Evolutionary conservation across 92 coral and sea anemone genomes (phyloP).

Genomic region (Zoanthus sociatus): DNA sequence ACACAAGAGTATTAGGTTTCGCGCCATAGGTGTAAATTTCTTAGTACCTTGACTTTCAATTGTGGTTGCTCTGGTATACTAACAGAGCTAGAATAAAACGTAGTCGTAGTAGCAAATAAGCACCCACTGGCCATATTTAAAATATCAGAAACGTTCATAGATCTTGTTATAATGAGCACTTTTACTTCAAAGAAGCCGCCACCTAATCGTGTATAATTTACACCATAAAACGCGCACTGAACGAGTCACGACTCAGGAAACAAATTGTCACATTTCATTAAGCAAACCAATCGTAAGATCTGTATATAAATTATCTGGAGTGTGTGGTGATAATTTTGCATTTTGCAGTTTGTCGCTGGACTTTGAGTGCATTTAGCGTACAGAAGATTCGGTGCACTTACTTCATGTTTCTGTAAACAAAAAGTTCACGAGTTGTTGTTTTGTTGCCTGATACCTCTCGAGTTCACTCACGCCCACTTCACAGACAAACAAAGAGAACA

Average conservation of each 20-base stretch:
- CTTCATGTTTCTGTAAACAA: constrained; percentile 42
- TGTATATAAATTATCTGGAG: constrained; percentile 63
- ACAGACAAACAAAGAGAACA: constrained; percentile 67
- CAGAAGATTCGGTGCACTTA: constrained; percentile 12
- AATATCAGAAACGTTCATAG: constrained; percentile 58
- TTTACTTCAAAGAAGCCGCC: constrained; percentile 88
- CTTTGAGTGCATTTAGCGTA: constrained; percentile 36
- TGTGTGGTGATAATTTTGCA: constrained; percentile 46
- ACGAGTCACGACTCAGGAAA: constrained; percentile 93
- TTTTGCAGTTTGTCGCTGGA: constrained; percentile 44
- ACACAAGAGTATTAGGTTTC: constrained; percentile 43
- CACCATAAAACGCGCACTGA: constrained; percentile 78
- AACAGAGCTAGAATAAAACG: background rate
- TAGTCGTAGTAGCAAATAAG: background rate
- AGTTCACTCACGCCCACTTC: constrained; percentile 80
- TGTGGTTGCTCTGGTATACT: constrained; percentile 33
- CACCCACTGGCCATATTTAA: constrained; percentile 53
- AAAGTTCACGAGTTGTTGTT: constrained; percentile 32
- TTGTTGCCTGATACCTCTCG: constrained; percentile 34
- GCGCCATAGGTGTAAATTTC: constrained; percentile 43
- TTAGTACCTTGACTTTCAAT: constrained; percentile 34
- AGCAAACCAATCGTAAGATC: constrained; percentile 72
- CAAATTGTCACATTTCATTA: constrained; percentile 90
- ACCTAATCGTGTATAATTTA: constrained; percentile 90
- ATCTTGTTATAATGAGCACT: constrained; percentile 78